Conservation (phyloP, 64 coral and sea anemone species). For the Montipora efflorescens region DNA sequence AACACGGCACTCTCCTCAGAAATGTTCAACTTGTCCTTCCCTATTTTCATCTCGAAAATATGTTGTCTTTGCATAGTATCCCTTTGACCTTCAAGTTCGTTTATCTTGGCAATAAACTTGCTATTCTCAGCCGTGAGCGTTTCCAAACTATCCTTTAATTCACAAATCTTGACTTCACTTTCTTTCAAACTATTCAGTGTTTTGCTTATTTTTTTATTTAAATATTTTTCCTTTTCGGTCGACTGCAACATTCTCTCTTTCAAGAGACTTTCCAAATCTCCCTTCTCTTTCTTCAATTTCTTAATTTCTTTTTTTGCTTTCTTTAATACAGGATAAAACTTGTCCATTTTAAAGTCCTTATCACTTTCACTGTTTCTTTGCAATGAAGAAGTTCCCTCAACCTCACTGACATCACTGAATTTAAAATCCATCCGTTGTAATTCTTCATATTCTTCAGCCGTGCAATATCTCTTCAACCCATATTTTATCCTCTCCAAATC, state of each 20-base stretch:
- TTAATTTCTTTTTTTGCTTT: constrained; percentile 15
- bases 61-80: neutral
- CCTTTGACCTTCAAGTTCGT: neutral
- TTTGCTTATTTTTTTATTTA: neutral
- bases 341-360: neutral
- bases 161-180: neutral
- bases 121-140: neutral
- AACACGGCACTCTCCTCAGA: neutral
- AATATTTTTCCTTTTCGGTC: neutral
- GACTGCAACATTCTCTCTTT: neutral
- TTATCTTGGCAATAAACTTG: neutral
- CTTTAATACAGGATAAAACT: constrained; percentile 32
- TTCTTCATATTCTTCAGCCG: constrained; percentile 42
- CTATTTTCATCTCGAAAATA: neutral
- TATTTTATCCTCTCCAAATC: constrained; percentile 9
- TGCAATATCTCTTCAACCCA: constrained; percentile 27
- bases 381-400: neutral
- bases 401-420: neutral
- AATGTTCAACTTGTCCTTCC: constrained; percentile 3
- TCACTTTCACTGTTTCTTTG: neutral
- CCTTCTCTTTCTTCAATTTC: constrained; percentile 3
- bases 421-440: constrained; percentile 2
- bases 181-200: neutral
- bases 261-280: neutral
- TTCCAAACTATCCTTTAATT: neutral